Percentiles rank a stretch among this genome's conserved stretches.
These are phyloP conservation scores for Argopecten irradians DNA, from an alignment of 1,140 invertebrate genomes.

Conservation along the genomic window DNA sequence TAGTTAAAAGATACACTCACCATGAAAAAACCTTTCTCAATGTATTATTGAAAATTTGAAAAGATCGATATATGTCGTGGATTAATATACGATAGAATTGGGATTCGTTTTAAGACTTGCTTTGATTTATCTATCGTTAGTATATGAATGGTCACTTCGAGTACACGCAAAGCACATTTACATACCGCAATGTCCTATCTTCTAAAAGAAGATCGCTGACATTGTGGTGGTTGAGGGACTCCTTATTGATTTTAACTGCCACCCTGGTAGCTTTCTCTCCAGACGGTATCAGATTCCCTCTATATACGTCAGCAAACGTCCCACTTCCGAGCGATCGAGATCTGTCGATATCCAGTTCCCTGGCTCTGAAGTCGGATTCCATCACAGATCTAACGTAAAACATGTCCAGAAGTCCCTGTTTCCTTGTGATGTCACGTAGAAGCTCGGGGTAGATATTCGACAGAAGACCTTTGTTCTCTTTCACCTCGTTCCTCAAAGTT, in stretches of 20 bases:
- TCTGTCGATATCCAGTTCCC: slow-evolving; percentile 54
- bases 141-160: no score
- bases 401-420: slow-evolving; percentile 65
- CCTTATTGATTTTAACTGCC: slow-evolving; percentile 61
- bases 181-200: slow-evolving; percentile 65
- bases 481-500: slow-evolving; percentile 51
- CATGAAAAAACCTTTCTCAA: no score
- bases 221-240: slow-evolving; percentile 43
- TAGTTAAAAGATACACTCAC: no score
- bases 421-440: slow-evolving; percentile 31
- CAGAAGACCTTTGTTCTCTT: slow-evolving; percentile 54
- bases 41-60: no score
- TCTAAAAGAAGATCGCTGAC: slow-evolving; percentile 65
- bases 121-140: no score
- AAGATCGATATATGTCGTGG: no score
- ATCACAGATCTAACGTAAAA: slow-evolving; percentile 67
- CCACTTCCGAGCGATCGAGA: slow-evolving; percentile 60
- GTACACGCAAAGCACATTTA: no score
- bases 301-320: slow-evolving; percentile 68
- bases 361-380: slow-evolving; percentile 59
- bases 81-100: no score
- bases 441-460: slow-evolving; percentile 57
- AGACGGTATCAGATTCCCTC: slow-evolving; percentile 36
- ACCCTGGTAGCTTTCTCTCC: slow-evolving; percentile 35
- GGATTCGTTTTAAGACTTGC: no score